phyloP scores from a whole-genome alignment of 2,113 vertebrate genomes.

The Pogona vitticeps region DNA sequence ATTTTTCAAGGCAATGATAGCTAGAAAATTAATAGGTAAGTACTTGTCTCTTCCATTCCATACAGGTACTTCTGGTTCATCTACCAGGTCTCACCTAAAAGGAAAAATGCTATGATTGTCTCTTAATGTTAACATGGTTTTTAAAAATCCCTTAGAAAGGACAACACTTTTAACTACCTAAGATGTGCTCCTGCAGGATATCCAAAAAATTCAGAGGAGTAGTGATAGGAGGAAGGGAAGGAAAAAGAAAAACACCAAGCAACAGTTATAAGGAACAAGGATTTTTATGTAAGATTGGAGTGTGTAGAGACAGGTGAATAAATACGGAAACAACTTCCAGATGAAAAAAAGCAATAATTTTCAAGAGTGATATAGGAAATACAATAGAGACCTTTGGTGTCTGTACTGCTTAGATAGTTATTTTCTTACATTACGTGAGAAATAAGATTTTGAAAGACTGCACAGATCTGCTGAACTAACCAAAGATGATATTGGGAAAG shows the following conservation, averaged over 20 bases:
- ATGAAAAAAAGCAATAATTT: too few relatives aligned
- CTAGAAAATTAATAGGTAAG: constrained; percentile 21
- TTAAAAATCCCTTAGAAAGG: too few relatives aligned
- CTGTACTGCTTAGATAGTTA: background rate
- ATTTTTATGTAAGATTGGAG: background rate
- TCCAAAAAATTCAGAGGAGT: background rate
- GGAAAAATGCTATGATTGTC: background rate
- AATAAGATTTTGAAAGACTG: background rate
- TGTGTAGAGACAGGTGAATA: background rate
- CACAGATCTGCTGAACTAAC: background rate
- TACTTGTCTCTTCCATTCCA: background rate
- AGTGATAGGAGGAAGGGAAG: background rate
- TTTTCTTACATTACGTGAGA: background rate
- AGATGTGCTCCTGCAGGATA: background rate
- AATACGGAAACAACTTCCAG: background rate
- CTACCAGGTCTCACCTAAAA: background rate
- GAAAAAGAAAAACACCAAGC: background rate
- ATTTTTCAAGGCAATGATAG: constrained; percentile 16
- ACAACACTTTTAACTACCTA: too few relatives aligned
- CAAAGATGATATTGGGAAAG: background rate
- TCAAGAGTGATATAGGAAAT: background rate
- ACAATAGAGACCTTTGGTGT: background rate
- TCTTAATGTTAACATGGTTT: too few relatives aligned
- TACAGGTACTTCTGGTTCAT: constrained; percentile 23
- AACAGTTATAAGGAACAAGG: background rate